Evolutionary conservation across 2,797 vertebrate species (phyloP), one percentile per base, ranked within the genome.

Genomic region (Tokudaia tokunoshimensis): DNA sequence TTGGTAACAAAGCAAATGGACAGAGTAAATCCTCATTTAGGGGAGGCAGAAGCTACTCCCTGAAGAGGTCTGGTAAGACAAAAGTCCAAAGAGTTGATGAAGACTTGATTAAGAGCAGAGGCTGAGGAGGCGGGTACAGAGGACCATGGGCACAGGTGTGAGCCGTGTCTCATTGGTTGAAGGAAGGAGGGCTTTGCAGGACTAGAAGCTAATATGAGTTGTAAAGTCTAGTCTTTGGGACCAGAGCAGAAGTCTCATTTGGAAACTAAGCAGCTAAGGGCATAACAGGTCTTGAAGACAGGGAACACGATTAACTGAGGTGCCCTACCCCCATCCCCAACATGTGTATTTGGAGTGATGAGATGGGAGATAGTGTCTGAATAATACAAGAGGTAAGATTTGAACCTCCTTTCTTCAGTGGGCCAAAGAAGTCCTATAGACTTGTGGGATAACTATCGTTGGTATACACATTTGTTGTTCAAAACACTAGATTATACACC

Each of bases 111-210:
- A 55, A 89, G 59, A n/a, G 29, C 20, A 52, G 79, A 92, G 79
- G 75, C 84, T 2, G 47, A 9, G 72, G 9, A 79, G 76, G 19
- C 3, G 72, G 52, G 17, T 19, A n/a, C 1, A 0, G 14, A 61
- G 9, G 34, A 1, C 41, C 1, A 4, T 31, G 59, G 22, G 2
- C 3, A 0, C 19, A 50, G 87, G 63, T 5, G 65, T 7, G 37
- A 13, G 12, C 31, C 8, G 41, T 22, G 14, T 59, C 52, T 52
- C 12, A 2, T 41, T 17, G 82, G 10, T n/a, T 26, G 37, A 52
- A 41, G 57, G 50, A 15, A 34, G 4, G 70, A 31, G 1, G 22
- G 34, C 22, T 1, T 85, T 85, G 26, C n/a, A 63, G 29, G 20
- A 9, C 50, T 19, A 11, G 57, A 87, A 47, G 31, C 31, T 22